Conservation (phyloP, 2,888 invertebrate genomes). For the Entomobrya proxima region DNA sequence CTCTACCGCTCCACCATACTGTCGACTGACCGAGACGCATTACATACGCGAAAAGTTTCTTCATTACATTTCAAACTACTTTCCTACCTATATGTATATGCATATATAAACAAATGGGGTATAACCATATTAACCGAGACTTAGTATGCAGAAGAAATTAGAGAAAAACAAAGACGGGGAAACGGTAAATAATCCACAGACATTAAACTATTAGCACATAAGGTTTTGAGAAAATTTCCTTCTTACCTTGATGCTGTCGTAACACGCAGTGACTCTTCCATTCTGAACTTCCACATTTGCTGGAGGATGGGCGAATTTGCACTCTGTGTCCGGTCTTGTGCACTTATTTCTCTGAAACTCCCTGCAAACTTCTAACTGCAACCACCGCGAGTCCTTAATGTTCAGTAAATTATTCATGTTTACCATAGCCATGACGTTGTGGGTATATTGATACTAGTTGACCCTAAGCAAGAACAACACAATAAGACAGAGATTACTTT, state of each 20-base stretch:
- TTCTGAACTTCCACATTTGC: constrained; percentile 99
- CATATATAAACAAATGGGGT: too few relatives aligned
- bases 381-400: constrained; percentile 99
- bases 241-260: constrained; percentile 99
- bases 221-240: background rate
- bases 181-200: background rate
- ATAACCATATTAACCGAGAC: too few relatives aligned
- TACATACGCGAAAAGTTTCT: constrained; percentile 22
- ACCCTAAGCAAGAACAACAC: constrained; percentile 23
- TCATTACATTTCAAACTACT: constrained; percentile 47
- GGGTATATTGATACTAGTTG: constrained; percentile 4
- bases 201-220: background rate
- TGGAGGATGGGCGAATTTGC: constrained; percentile 99
- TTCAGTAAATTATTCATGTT: constrained; percentile 97
- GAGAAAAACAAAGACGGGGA: background rate
- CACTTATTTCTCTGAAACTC: constrained; percentile 99
- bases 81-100: background rate
- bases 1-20: background rate
- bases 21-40: background rate
- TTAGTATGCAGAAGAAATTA: too few relatives aligned
- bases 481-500: constrained; percentile 36
- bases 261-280: constrained; percentile 99
- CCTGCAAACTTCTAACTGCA: constrained; percentile 99
- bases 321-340: constrained; percentile 98
- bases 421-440: constrained; percentile 87